phyloP scores from a whole-genome alignment of 2,797 vertebrate species.

The Aselliscus stoliczkanus region DNA sequence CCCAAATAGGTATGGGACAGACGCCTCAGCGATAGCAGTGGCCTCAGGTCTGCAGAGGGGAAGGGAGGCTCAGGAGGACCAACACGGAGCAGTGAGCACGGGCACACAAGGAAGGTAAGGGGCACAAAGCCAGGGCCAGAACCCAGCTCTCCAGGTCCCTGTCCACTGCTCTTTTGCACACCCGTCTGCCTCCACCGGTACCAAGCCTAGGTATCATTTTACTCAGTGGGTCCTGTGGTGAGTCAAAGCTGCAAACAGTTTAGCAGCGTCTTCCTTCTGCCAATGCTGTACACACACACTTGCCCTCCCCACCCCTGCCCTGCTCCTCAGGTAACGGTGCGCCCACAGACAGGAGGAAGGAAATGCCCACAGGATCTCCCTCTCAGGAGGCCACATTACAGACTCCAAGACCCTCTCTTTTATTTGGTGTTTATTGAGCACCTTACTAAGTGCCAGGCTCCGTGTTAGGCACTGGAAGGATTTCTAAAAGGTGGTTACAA shows the following conservation, averaged over 20 bases:
- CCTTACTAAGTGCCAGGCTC: not conserved
- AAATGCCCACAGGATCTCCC: not conserved
- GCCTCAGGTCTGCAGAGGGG: not conserved
- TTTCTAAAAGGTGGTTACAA: not conserved
- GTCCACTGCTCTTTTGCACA: not conserved
- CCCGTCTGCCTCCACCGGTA: rapidly evolving
- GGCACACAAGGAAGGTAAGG: not conserved
- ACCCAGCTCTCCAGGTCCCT: not conserved
- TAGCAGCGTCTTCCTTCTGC: not conserved
- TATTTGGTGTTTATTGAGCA: not conserved
- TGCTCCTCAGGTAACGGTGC: not conserved
- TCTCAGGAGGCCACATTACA: not conserved
- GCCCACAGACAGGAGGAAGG: not conserved
- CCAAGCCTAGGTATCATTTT: not conserved
- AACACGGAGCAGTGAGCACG: rapidly evolving
- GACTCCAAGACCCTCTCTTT: not conserved
- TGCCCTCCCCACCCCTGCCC: not conserved
- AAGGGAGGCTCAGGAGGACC: not conserved
- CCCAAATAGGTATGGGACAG: not conserved
- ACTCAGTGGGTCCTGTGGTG: not conserved
- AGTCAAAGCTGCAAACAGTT: not conserved
- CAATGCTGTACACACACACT: rapidly evolving
- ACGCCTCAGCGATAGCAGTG: not conserved
- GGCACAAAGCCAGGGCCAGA: not conserved
- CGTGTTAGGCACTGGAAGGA: not conserved